A percentile compares a stretch with the other conserved stretches of the same genome.
Conservation (phyloP, 2,113 vertebrate species). For the Passer montanus region DNA sequence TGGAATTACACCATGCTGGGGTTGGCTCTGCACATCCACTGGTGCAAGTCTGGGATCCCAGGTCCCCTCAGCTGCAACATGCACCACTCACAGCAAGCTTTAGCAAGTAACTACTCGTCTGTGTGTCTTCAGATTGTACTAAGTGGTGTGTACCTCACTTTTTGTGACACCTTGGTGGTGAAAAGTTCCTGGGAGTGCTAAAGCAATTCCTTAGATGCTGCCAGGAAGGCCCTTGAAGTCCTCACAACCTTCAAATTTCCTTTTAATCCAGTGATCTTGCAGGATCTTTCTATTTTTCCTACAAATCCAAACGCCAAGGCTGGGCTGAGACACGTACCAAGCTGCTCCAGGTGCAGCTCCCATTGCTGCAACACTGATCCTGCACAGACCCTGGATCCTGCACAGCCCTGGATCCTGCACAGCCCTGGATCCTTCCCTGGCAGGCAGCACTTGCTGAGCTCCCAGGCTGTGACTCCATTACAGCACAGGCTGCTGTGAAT, state of each 20-base stretch:
- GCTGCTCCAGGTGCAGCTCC: not conserved
- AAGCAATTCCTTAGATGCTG: not conserved
- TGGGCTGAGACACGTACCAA: rapidly evolving
- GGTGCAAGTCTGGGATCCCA: not conserved
- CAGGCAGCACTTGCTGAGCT: not conserved
- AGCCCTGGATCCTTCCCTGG: not conserved
- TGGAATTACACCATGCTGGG: not conserved
- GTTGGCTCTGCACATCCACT: not conserved
- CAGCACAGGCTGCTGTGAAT: not conserved
- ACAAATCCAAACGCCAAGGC: not conserved
- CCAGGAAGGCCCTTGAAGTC: not conserved
- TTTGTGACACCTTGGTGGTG: not conserved
- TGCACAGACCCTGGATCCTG: not conserved
- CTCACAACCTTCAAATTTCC: not conserved
- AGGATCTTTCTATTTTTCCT: not conserved
- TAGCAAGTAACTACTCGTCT: not conserved
- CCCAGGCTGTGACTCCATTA: not conserved
- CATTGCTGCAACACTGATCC: not conserved
- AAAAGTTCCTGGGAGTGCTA: not conserved
- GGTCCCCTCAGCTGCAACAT: not conserved
- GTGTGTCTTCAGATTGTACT: not conserved
- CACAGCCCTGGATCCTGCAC: too few relatives aligned
- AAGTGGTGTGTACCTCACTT: not conserved
- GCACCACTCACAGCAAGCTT: not conserved
- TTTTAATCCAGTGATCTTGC: not conserved